Base-by-base conservation (phyloP, 1,140 invertebrate genomes). In the Nylanderia fulva region DNA sequence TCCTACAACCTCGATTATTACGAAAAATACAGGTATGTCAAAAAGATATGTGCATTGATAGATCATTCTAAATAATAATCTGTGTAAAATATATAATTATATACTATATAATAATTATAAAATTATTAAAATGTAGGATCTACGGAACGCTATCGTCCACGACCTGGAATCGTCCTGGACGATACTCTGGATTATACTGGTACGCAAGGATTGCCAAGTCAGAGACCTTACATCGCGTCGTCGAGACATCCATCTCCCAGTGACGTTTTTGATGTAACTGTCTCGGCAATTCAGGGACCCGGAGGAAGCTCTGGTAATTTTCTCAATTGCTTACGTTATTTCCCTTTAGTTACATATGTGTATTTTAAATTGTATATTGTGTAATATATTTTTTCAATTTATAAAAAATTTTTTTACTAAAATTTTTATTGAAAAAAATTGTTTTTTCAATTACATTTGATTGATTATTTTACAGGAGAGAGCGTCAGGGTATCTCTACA, bases 251-350 rank as follows among this genome's bases (percentile, higher is more conserved):
- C 94, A 7, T 91, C 93, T 48, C 92, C 91, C 84, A 97, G 97
- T 5, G 98, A 98, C 91, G 97, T 98, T 36, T 98, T 98, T 91
- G 98, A 98, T 89, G 96, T 98, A 0, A 98, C 98, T 0, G 97
- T 98, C 0, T 98, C 97, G 0, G 98, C 98, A 4, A 97, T 98
- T 69, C 98, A 98, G 92, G 97, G 98, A 58, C 97, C 97, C 0
- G 97, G 97, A 15, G 95, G 95, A 87, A 95, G 95, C 77, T 88
- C 91, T 0, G 93, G 93, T 93, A 86, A 88, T 69, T 80, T 56
- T 69, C 29, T 15, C 15, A 52, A 21, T 63, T 42, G 4, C 9
- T 29, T 33, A 63, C n/a, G 5, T 33, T 3, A 7, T 5, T 52
- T 18, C 5, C 15, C 6, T 42, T 24, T 36, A 39, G 3, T 9